phyloP scores from a whole-genome alignment of 1,140 invertebrate species.

The Olivierus martensii region DNA sequence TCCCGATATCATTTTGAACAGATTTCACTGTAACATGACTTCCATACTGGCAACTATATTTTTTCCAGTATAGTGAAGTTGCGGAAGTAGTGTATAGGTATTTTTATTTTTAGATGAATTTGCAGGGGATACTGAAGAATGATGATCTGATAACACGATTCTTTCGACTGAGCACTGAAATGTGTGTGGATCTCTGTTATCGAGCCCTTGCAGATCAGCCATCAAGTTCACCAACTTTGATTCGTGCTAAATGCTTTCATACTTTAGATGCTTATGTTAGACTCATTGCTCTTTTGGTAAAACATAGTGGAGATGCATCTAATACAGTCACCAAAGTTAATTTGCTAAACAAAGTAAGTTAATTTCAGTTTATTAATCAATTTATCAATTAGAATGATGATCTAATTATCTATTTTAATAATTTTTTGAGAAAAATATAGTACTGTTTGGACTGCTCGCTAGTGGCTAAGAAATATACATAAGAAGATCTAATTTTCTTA shows the following conservation, averaged over 20 bases:
- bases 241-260: conserved; percentile 84
- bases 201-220: conserved; percentile 39
- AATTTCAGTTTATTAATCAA: neutral
- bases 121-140: conserved; percentile 90
- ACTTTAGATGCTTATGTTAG: conserved; percentile 91
- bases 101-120: conserved; percentile 61
- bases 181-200: conserved; percentile 92
- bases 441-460: too few species aligned
- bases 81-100: neutral
- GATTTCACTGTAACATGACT: too few species aligned
- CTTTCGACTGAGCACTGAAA: conserved; percentile 90
- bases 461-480: too few species aligned
- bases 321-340: conserved; percentile 93
- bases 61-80: too few species aligned
- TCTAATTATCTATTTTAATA: too few species aligned
- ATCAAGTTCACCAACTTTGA: conserved; percentile 34
- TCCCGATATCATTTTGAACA: too few species aligned
- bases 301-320: conserved; percentile 70
- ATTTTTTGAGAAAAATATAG: too few species aligned
- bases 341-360: conserved; percentile 75
- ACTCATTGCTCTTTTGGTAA: conserved; percentile 87
- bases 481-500: too few species aligned
- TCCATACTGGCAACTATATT: too few species aligned
- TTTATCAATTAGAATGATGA: too few species aligned
- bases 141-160: conserved; percentile 95